Conservation (phyloP, 2,113 vertebrate species). For the Australoheros scitulus region DNA sequence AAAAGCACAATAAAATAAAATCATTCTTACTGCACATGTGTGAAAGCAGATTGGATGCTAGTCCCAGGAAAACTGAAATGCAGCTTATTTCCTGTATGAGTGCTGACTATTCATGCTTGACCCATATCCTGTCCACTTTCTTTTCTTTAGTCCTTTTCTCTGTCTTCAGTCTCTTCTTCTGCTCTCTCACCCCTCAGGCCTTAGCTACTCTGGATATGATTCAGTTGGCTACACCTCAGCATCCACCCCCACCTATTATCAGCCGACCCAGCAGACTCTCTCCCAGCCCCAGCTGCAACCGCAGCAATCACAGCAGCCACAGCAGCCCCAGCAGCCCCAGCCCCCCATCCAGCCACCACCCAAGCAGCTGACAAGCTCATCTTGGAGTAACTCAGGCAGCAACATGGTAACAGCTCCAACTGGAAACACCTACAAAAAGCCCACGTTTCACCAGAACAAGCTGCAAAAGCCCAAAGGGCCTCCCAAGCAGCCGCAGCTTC, state of each 20-base stretch:
- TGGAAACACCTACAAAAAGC: constrained; percentile 76
- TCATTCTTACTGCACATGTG: neutral
- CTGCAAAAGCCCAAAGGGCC: constrained; percentile 77
- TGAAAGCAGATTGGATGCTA: neutral
- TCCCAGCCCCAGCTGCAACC: constrained; percentile 70
- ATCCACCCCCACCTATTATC: constrained; percentile 76
- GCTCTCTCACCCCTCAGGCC: constrained; percentile 65
- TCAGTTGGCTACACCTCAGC: constrained; percentile 70
- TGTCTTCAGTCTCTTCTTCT: constrained; percentile 11
- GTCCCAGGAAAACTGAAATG: neutral
- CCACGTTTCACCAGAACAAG: constrained; percentile 76
- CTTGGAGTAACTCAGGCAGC: constrained; percentile 76
- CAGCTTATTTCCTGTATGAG: neutral
- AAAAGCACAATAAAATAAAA: too few species aligned
- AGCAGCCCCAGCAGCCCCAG: constrained; percentile 61
- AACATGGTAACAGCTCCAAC: constrained; percentile 64
- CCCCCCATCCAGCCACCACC: constrained; percentile 61
- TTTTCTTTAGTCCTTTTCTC: neutral
- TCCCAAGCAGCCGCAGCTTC: constrained; percentile 81
- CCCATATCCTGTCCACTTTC: constrained; percentile 1
- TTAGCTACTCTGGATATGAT: constrained; percentile 78
- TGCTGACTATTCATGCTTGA: constrained; percentile 1
- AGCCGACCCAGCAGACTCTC: constrained; percentile 69
- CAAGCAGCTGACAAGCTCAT: constrained; percentile 75
- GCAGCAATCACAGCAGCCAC: constrained; percentile 57